Base-by-base conservation (phyloP, 1,140 invertebrate genomes). In the Octopus sinensis region DNA sequence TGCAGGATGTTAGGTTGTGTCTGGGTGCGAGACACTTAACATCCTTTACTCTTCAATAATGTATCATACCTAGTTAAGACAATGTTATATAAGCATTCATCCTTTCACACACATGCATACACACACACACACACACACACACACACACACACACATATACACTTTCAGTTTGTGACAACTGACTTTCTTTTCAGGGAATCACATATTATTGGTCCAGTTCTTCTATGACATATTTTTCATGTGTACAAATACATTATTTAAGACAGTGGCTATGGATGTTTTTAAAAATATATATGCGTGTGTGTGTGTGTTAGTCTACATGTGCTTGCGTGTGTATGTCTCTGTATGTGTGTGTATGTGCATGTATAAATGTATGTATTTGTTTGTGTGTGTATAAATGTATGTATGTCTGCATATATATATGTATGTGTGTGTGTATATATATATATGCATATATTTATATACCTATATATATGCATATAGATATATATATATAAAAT, bases 41-140 rank as follows among this genome's bases (percentile, higher is more conserved):
- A 43, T 43, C 30, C 51, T 84, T 82, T 82, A 82, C 84, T 13
- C 82, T 84, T 23, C 75, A 83, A 80, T 82, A 84, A 78, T 80
- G 83, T 51, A 84, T 84, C 82, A 81, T 84, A 75, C 82, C 83
- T 12, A 68, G n/a, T 13, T 68, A 12, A n/a, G 12, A 68, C 12
- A 12, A 13, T 68, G 12, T n/a, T 13, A n/a, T 68, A 13, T 68
- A 13, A 68, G n/a, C 76, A 77, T 17, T 17, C 52, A 13, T 53
- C n/a, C 52, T 75, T 53, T 54, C 52, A 51, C 71, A 53, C 53
- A 23, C 53, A 73, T 52, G 3, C 23, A 13, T 51, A 68, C 62
- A 80, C 79, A 43, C 56, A 80, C 56, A 75, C 23, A 12, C 56
- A 80, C 4, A 71, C 79, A 17, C 68, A 51, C 68, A 80, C 23